Percentiles rank a stretch among this genome's conserved stretches.
Conservation (phyloP, 2,888 invertebrate genomes). For the Ormyrus pomaceus region DNA sequence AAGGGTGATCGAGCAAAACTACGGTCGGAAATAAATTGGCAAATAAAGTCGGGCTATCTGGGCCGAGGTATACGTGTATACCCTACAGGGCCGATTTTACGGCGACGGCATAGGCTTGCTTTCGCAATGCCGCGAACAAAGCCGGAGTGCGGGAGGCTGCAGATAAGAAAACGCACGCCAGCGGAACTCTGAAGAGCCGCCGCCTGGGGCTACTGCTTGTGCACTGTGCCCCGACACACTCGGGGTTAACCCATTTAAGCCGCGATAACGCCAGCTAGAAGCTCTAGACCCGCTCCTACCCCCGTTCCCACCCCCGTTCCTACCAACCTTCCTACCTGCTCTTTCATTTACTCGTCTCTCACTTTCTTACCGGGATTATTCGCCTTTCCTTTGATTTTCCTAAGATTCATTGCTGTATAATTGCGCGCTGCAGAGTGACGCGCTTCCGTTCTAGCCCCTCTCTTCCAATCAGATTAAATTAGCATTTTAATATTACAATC, state of each 20-base stretch:
- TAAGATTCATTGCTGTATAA: too few relatives aligned
- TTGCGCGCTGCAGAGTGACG: too few relatives aligned
- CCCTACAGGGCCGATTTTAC: neutral
- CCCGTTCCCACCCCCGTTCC: neutral
- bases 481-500: neutral
- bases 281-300: neutral
- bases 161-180: slow-evolving; percentile 62
- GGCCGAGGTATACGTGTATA: neutral
- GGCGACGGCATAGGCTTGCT: neutral
- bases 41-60: neutral
- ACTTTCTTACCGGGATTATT: neutral
- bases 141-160: slow-evolving; percentile 7
- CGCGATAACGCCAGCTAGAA: slow-evolving; percentile 59
- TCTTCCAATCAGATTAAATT: too few relatives aligned
- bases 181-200: slow-evolving; percentile 58
- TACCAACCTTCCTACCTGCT: neutral
- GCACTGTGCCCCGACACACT: neutral
- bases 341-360: neutral
- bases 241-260: slow-evolving; percentile 60
- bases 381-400: neutral
- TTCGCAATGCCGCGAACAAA: neutral
- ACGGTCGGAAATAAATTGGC: too few relatives aligned
- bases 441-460: too few relatives aligned
- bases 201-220: neutral
- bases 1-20: too few relatives aligned